Evolutionary conservation across 2,113 vertebrate species (phyloP).

Genomic region (Anas platyrhynchos): DNA sequence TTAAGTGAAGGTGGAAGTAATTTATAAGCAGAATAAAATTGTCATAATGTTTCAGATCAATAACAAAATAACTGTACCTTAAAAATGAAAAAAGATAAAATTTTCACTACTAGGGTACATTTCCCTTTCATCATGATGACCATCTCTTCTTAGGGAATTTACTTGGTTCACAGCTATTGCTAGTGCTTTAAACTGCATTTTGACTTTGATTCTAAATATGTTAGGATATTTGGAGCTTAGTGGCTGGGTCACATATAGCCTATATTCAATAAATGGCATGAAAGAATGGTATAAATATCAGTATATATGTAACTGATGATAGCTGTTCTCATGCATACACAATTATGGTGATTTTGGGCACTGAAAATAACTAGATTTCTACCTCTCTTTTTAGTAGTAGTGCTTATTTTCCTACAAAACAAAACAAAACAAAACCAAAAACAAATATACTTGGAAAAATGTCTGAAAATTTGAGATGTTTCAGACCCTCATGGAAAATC

Average conservation of each 20-base stretch:
- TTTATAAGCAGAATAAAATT: neutral
- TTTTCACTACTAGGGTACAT: neutral
- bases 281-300: neutral
- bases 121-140: neutral
- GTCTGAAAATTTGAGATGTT: neutral
- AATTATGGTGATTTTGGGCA: neutral
- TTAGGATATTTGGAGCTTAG: neutral
- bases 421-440: too few species aligned
- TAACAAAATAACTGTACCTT: neutral
- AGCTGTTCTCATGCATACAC: neutral
- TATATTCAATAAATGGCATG: neutral
- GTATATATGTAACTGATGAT: neutral
- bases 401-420: neutral
- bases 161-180: neutral
- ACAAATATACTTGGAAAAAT: neutral
- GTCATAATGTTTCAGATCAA: neutral
- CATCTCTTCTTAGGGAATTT: neutral
- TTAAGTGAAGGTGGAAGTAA: neutral
- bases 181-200: neutral
- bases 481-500: neutral
- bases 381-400: neutral
- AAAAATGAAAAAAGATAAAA: neutral
- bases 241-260: neutral
- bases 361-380: slow-evolving; percentile 9
- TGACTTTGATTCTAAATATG: neutral